Evolutionary conservation across 2,797 vertebrate genomes (phyloP).

Genomic region (Gouania willdenowi): DNA sequence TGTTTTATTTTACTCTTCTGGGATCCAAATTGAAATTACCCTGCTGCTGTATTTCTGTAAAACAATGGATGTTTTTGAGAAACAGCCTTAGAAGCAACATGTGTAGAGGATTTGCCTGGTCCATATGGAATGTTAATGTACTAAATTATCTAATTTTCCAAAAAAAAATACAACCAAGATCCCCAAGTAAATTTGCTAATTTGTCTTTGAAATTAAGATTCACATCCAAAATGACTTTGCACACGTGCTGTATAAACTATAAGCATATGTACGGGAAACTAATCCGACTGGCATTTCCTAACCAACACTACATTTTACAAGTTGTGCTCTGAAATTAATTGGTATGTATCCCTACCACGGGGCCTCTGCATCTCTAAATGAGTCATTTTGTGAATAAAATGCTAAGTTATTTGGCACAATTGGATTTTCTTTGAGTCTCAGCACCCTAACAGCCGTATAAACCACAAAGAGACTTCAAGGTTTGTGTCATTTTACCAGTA

Average conservation of each 20-base stretch:
- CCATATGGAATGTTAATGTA: too few species aligned
- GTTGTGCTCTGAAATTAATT: conserved; percentile 45
- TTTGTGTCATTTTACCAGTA: conserved; percentile 10
- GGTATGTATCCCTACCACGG: conserved; percentile 31
- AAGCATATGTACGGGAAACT: conserved; percentile 6
- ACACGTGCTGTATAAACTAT: too few species aligned
- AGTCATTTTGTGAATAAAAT: conserved; percentile 43
- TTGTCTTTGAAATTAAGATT: too few species aligned
- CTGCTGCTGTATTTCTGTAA: conserved; percentile 24
- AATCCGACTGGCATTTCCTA: conserved; percentile 21
- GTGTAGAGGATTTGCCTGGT: too few species aligned
- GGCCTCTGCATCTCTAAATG: conserved; percentile 31
- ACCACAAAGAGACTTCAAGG: background rate
- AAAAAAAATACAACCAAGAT: too few species aligned
- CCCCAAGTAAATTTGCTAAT: too few species aligned
- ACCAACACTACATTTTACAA: conserved; percentile 22
- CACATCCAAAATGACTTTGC: too few species aligned
- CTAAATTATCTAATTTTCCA: too few species aligned
- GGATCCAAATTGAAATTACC: conserved; percentile 27
- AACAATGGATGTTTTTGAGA: conserved; percentile 21
- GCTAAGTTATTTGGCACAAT: conserved; percentile 23
- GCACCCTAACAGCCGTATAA: conserved; percentile 8
- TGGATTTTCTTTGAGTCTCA: conserved; percentile 14
- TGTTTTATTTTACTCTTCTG: conserved; percentile 21
- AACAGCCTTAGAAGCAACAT: conserved; percentile 6